Evolutionary conservation across 2,888 invertebrate species (phyloP).

Genomic region (Halocaridina rubra): DNA sequence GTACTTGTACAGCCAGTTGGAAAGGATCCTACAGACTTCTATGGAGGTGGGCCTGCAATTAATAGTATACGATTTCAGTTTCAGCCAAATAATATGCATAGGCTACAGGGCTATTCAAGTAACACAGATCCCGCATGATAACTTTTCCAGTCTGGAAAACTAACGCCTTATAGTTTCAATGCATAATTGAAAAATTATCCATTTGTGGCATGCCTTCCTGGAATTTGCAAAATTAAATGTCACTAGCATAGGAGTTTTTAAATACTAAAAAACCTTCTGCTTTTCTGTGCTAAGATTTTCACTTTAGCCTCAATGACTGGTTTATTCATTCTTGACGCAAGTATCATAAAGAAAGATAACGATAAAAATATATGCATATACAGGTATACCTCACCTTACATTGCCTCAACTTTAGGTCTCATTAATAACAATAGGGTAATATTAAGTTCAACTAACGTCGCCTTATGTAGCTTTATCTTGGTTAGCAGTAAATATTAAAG

Average conservation of each 20-base stretch:
- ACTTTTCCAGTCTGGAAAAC: constrained; percentile 24
- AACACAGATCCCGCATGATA: constrained; percentile 43
- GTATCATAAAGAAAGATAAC: not conserved
- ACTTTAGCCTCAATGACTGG: not conserved
- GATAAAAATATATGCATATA: not conserved
- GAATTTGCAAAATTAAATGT: not conserved
- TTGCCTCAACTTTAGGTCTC: too few relatives aligned
- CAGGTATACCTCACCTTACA: too few relatives aligned
- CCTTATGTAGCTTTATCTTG: too few relatives aligned
- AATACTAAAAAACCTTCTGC: not conserved
- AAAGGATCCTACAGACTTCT: constrained; percentile 52
- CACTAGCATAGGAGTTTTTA: not conserved
- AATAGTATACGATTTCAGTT: constrained; percentile 52
- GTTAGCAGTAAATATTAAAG: too few relatives aligned
- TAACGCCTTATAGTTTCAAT: constrained; percentile 12
- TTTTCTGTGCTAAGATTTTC: not conserved
- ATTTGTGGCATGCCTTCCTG: not conserved
- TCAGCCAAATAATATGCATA: constrained; percentile 50
- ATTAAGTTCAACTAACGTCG: too few relatives aligned
- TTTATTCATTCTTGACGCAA: not conserved
- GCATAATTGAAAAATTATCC: not conserved
- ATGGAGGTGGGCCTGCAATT: constrained; percentile 48
- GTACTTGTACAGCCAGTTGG: constrained; percentile 55
- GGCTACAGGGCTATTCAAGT: constrained; percentile 53
- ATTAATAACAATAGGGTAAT: too few relatives aligned